These are phyloP conservation scores for Strongylocentrotus purpuratus DNA, from an alignment of 35 echinoderm and acorn worm genomes.

Conservation along the genomic window DNA sequence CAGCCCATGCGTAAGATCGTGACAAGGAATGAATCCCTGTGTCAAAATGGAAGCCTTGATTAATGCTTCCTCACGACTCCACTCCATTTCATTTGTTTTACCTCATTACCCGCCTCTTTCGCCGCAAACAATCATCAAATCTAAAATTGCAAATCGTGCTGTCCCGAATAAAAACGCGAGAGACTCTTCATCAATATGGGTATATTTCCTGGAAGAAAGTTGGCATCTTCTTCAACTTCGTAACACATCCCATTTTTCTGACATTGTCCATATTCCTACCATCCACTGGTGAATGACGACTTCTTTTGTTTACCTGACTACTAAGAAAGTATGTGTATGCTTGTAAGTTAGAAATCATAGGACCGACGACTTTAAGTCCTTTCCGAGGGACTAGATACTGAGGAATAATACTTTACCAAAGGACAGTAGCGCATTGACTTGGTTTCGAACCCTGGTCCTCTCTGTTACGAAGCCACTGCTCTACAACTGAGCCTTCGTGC, in stretches of 20 bases:
- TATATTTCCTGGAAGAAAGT: background rate
- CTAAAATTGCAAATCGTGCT: background rate
- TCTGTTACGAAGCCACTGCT: no score
- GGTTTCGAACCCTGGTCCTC: no score
- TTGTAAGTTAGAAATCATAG: no score
- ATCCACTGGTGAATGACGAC: no score
- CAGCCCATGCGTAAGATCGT: background rate
- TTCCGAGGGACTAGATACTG: no score
- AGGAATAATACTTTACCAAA: no score
- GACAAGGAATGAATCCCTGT: background rate
- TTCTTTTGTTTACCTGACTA: no score
- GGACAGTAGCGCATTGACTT: no score
- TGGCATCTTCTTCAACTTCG: background rate
- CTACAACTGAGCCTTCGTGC: no score
- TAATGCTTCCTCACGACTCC: background rate
- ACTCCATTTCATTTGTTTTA: constrained; percentile 5
- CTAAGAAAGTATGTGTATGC: no score
- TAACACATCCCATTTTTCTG: background rate
- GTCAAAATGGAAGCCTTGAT: background rate
- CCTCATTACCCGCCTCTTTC: background rate
- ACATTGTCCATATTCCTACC: background rate
- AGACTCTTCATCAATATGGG: background rate
- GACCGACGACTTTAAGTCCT: no score
- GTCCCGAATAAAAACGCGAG: background rate
- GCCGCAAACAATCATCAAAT: constrained; percentile 10